These are phyloP conservation scores for Mythimna pallens DNA, from an alignment of 2,888 invertebrate species.

Conservation along the genomic window DNA sequence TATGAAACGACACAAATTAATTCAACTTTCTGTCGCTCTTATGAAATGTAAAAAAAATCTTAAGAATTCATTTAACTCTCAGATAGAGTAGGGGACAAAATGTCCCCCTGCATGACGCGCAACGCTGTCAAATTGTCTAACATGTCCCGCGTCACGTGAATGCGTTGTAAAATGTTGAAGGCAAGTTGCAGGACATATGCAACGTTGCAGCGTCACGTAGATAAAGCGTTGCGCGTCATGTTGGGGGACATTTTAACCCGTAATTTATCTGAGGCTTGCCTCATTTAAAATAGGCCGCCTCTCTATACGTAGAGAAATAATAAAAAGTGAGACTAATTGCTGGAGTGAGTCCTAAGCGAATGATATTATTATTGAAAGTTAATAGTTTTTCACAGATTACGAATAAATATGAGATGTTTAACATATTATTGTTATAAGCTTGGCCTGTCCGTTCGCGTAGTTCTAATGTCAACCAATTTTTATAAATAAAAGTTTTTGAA, in stretches of 20 bases:
- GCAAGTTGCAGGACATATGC: too few relatives aligned
- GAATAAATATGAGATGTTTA: constrained; percentile 47
- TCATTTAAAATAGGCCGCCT: constrained; percentile 21
- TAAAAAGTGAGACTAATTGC: constrained; percentile 46
- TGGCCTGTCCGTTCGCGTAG: constrained; percentile 64
- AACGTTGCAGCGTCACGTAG: too few relatives aligned
- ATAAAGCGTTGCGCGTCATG: too few relatives aligned
- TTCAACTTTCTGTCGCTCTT: not conserved
- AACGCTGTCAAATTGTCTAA: too few relatives aligned
- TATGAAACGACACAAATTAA: not conserved
- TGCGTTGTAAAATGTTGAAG: too few relatives aligned
- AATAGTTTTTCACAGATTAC: constrained; percentile 62
- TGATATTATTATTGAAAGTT: constrained; percentile 46
- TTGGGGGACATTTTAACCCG: too few relatives aligned
- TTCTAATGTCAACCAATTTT: constrained; percentile 57
- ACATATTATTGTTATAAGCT: constrained; percentile 57
- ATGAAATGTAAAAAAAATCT: too few relatives aligned
- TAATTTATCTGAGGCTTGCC: too few relatives aligned
- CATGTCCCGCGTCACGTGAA: too few relatives aligned
- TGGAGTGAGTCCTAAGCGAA: constrained; percentile 26
- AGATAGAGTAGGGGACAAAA: too few relatives aligned
- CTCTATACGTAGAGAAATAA: constrained; percentile 36
- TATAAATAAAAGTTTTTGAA: constrained; percentile 64
- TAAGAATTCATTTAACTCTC: too few relatives aligned
- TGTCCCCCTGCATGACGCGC: too few relatives aligned